Percentiles rank a stretch among this genome's conserved stretches.
These are phyloP conservation scores for Pectinophora gossypiella DNA, from an alignment of 1,140 invertebrate species.

Conservation along the genomic window DNA sequence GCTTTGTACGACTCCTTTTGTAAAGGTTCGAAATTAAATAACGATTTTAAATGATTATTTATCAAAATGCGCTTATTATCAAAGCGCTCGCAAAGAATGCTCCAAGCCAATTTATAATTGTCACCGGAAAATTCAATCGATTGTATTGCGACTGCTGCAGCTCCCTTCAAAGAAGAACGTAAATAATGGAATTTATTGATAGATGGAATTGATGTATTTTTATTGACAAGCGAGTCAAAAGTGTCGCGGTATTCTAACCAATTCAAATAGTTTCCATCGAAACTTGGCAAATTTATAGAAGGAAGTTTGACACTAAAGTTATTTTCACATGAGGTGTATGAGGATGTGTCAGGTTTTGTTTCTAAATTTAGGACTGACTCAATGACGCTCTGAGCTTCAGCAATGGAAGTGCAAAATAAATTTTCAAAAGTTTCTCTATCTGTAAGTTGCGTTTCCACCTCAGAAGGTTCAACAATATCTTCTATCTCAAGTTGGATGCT, in stretches of 20 bases:
- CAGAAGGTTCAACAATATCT: no score
- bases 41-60: background rate
- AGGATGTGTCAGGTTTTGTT: no score
- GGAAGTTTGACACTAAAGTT: background rate
- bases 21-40: background rate
- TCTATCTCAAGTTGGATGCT: no score
- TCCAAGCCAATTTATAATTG: background rate
- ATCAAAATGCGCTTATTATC: background rate
- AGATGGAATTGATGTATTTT: background rate
- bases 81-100: background rate
- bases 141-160: background rate
- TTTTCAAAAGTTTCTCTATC: no score
- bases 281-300: background rate
- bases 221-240: background rate
- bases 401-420: no score
- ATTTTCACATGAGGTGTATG: no score
- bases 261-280: background rate
- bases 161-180: background rate
- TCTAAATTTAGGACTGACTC: no score
- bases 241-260: background rate
- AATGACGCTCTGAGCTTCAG: no score
- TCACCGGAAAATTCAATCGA: background rate
- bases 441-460: no score
- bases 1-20: background rate
- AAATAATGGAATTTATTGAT: background rate